Conservation (phyloP, 2,113 vertebrate species). For the Odocoileus hemionus region DNA sequence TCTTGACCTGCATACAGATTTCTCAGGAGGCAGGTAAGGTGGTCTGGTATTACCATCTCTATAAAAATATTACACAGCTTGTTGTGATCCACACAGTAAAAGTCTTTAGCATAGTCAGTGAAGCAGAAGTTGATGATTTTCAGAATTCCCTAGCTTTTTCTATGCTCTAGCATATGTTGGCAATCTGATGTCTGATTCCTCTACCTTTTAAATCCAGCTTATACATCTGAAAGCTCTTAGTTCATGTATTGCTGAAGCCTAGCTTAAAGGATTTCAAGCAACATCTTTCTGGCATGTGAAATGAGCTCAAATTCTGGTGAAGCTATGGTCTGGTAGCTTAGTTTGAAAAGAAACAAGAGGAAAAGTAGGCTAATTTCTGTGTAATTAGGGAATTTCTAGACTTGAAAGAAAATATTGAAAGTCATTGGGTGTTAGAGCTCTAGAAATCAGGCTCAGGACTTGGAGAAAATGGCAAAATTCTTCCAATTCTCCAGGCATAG, state of each 20-base stretch:
- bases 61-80: background rate
- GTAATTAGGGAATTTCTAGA: background rate
- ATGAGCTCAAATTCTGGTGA: background rate
- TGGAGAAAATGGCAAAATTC: background rate
- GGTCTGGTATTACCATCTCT: background rate
- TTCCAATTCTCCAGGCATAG: background rate
- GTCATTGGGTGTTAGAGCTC: background rate
- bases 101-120: background rate
- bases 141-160: background rate
- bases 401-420: background rate
- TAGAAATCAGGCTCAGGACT: background rate
- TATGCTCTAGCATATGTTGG: background rate
- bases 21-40: background rate
- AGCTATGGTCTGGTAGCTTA: background rate
- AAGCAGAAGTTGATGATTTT: background rate
- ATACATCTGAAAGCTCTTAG: background rate
- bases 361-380: background rate
- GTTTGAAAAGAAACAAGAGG: background rate
- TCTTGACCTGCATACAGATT: background rate
- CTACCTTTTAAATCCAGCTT: background rate
- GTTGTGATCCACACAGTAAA: background rate
- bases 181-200: background rate
- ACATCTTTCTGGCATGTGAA: background rate
- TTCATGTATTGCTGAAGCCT: background rate
- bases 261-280: background rate